Evolutionary conservation across 1,140 invertebrate genomes (phyloP).

Genomic region (Tetramorium parvispinum): DNA sequence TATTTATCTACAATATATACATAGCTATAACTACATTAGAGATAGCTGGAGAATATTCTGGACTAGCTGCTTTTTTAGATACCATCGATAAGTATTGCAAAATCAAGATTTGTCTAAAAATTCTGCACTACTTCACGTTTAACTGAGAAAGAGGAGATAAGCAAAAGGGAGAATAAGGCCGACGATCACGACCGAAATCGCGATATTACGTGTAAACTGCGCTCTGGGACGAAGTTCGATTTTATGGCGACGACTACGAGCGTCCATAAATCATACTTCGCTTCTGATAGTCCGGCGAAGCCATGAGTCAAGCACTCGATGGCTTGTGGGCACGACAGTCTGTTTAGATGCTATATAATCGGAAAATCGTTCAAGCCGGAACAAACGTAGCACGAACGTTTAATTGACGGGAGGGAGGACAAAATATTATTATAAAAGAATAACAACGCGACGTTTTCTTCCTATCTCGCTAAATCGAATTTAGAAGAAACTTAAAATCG

Average conservation of each 20-base stretch:
- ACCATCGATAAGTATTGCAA: not conserved
- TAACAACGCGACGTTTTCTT: not conserved
- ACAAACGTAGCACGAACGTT: slow-evolving; percentile 24
- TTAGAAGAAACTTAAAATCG: not conserved
- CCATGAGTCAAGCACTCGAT: slow-evolving; percentile 40
- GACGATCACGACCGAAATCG: slow-evolving; percentile 21
- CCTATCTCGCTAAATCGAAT: not conserved
- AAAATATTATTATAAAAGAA: slow-evolving; percentile 29
- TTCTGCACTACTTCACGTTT: not conserved
- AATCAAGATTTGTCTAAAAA: not conserved
- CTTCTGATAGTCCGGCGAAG: slow-evolving; percentile 40
- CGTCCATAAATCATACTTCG: slow-evolving; percentile 57
- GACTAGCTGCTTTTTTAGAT: not conserved
- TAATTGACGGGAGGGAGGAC: slow-evolving; percentile 11
- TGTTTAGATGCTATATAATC: slow-evolving; percentile 53
- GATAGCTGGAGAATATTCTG: not conserved
- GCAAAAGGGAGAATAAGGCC: not conserved
- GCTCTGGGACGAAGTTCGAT: slow-evolving; percentile 35
- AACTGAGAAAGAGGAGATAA: not conserved
- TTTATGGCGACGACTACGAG: slow-evolving; percentile 54
- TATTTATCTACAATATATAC: not conserved
- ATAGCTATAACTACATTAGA: not conserved
- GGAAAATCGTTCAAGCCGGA: slow-evolving; percentile 17
- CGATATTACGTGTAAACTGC: slow-evolving; percentile 44
- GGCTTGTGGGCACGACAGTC: slow-evolving; percentile 43